Percentiles rank a stretch among this genome's conserved stretches.
These are phyloP conservation scores for Popillia japonica DNA, from an alignment of 1,140 invertebrate species.

Conservation along the genomic window DNA sequence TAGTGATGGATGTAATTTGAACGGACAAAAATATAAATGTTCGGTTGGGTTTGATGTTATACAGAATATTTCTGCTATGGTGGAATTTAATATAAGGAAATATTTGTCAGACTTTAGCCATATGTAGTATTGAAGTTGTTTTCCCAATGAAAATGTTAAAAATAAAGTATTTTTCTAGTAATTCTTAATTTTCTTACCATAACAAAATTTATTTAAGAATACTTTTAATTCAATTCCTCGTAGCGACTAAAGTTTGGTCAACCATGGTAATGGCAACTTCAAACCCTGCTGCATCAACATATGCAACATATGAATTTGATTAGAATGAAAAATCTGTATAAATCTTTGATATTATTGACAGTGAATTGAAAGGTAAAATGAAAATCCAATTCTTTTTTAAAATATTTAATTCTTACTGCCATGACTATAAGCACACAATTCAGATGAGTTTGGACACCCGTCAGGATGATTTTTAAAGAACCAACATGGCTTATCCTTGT, in stretches of 20 bases:
- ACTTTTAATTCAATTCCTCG: no score
- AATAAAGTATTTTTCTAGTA: no score
- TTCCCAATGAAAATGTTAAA: no score
- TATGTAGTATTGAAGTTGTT: conserved; percentile 50
- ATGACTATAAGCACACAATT: conserved; percentile 80
- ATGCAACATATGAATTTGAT: no score
- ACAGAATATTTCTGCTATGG: conserved; percentile 71
- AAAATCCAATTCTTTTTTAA: not conserved
- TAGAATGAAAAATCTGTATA: no score
- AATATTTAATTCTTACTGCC: not conserved
- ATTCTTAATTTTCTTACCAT: no score
- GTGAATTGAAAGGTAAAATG: not conserved
- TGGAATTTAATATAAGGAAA: conserved; percentile 76
- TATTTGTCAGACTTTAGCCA: conserved; percentile 76
- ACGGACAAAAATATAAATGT: conserved; percentile 77
- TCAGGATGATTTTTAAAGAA: conserved; percentile 88
- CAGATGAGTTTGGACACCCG: conserved; percentile 77
- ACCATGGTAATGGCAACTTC: no score
- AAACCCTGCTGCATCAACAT: no score
- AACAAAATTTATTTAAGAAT: no score
- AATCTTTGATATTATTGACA: no score
- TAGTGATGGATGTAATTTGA: conserved; percentile 70
- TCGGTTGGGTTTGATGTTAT: conserved; percentile 77
- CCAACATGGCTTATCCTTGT: conserved; percentile 83
- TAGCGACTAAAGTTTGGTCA: no score